Evolutionary conservation across 2,113 vertebrate species (phyloP), one percentile per base, ranked within the genome.

Genomic region (Solenodon paradoxus): DNA sequence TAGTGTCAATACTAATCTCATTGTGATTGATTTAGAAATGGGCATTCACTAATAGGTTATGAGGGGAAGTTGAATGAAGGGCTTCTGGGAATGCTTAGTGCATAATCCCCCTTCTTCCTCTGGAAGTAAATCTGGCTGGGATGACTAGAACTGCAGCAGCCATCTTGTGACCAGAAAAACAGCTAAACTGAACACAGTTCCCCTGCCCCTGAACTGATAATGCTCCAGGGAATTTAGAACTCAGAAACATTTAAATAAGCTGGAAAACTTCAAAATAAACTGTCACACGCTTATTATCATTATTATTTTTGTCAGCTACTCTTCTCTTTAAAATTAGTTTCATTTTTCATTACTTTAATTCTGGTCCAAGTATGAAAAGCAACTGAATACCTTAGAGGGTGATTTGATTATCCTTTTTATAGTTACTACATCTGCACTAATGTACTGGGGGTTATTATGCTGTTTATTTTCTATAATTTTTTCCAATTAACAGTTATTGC

Each of bases 401-500:
- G 63, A 96, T 92, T 94, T 96, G 64, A 93, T 95, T 96, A 96
- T 96, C 57, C 83, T 94, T 96, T 97, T 96, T 87, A 91, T 95
- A 94, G 95, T 96, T 82, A 74, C 68, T 83, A 84, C 81, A 92
- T 95, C 92, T 97, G 68, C 53, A 95, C 63, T 96, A 79, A 96
- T 91, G 47, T 61, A 78, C 89, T 68, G 66, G 59, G 88, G 40
- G 66, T 71, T 92, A 96, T 95, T 95, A 97, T 94, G 93, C 38
- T 95, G 77, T 96, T 97, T 96, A 96, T 95, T 96, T 96, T 94
- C 75, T 97, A 75, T 92, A 97, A 90, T 96, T 97, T 97, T 96
- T 51, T 61, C 69, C 77, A 96, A 93, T 96, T 97, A 97, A 97
- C 80, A 69, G 38, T 92, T 93, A 96, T 97, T 92, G 94, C 74